Percentiles rank a stretch among this genome's conserved stretches.
Conservation (phyloP, 2,888 invertebrate genomes). For the Microdon myrmicae region DNA sequence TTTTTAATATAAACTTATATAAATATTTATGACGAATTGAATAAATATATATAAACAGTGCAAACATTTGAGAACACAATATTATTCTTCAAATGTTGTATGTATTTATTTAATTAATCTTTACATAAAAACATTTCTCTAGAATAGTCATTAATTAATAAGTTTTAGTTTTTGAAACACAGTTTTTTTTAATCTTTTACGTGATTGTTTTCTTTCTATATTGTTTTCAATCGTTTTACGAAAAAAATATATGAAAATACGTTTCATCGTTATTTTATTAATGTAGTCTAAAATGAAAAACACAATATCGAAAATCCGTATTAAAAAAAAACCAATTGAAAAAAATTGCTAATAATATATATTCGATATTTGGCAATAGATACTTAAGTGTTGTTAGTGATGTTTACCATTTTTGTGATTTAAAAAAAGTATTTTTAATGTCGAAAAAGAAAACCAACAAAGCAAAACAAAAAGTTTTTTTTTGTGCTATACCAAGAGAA, state of each 20-base stretch:
- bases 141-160: no score
- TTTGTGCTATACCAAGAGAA: slow-evolving; percentile 31
- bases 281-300: slow-evolving; percentile 15
- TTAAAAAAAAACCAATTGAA: slow-evolving; percentile 24
- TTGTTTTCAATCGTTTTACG: not conserved
- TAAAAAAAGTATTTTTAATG: slow-evolving; percentile 36
- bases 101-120: no score
- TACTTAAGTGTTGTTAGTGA: slow-evolving; percentile 52
- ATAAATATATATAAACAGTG: no score
- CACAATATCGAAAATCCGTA: slow-evolving; percentile 16
- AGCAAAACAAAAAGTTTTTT: slow-evolving; percentile 21
- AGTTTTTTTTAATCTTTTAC: not conserved
- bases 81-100: no score
- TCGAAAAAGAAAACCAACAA: slow-evolving; percentile 19
- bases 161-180: no score
- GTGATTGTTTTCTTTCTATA: not conserved
- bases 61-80: no score
- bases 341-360: slow-evolving; percentile 20
- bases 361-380: slow-evolving; percentile 51
- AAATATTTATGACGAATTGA: no score
- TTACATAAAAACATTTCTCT: no score
- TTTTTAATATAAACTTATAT: no score
- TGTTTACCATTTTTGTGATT: slow-evolving; percentile 52
- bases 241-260: slow-evolving; percentile 2
- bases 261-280: slow-evolving; percentile 10